A percentile compares a stretch with the other conserved stretches of the same genome.
Conservation (phyloP, 2,797 vertebrate species). For the Diplodus puntazzo region DNA sequence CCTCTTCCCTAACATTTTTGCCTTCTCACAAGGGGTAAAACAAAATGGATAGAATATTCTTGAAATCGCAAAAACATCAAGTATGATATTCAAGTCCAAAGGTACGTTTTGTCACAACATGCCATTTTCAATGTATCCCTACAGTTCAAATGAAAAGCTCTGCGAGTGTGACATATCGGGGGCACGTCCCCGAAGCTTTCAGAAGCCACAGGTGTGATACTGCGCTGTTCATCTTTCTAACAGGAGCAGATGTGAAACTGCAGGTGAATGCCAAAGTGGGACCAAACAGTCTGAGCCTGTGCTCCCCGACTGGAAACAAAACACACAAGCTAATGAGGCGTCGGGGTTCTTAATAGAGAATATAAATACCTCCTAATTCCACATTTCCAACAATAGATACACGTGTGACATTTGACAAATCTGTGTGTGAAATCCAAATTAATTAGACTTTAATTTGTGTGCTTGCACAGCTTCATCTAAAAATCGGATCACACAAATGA, state of each 20-base stretch:
- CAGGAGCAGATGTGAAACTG: conserved; percentile 1
- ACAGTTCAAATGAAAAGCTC: not conserved
- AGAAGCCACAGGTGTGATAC: not conserved
- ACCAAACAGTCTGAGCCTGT: not conserved
- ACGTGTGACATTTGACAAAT: conserved; percentile 41
- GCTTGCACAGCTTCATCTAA: conserved; percentile 7
- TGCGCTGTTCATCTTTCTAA: not conserved
- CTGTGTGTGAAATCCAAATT: conserved; percentile 46
- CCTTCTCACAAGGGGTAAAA: too few species aligned
- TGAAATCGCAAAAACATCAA: too few species aligned
- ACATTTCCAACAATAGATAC: conserved; percentile 20
- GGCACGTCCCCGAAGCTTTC: not conserved
- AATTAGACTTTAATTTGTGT: conserved; percentile 43
- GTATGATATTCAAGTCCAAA: too few species aligned
- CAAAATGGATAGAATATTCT: not conserved
- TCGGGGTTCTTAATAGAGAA: not conserved
- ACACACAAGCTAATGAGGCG: conserved; percentile 3
- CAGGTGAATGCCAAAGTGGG: conserved; percentile 6
- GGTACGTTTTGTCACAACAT: too few species aligned
- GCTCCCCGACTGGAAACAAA: not conserved
- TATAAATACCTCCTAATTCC: conserved; percentile 36
- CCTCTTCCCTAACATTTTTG: not conserved
- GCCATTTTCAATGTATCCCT: too few species aligned
- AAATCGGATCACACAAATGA: conserved; percentile 39
- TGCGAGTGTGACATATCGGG: conserved; percentile 3